Base-by-base conservation (phyloP, 2,888 invertebrate species). In the Heliothis peltigera region DNA sequence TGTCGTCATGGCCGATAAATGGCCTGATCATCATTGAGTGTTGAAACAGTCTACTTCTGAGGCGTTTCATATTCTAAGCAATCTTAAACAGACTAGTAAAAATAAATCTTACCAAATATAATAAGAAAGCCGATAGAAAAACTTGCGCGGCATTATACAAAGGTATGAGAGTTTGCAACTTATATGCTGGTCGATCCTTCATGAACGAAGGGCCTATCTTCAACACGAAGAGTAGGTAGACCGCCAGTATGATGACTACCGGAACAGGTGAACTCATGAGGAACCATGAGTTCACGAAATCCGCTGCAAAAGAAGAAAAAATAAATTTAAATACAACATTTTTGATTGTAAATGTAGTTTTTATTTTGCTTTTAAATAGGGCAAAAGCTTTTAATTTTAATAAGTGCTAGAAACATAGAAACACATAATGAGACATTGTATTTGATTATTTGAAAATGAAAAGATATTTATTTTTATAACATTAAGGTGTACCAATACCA, bases 141-240 rank as follows among this genome's bases (percentile, higher is more conserved):
- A 97, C 96, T 95, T 97, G 97, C 5, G 95, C 69, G 0, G 95
- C 85, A 82, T 97, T 97, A 82, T 97, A 97, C 2, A 95, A 77
- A 60, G 96, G 92, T 82, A 97, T 92, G 8, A 96, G 73, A 46
- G 90, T 92, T 47, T 96, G 93, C 19, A 97, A 83, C 43, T 96
- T 93, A 68, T 95, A 95, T 0, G 97, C 96, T 61, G 92, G 86
- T 21, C 96, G 92, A 58, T 96, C 91, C 59, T 94, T 93, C 97
- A 97, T 97, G 76, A 96, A 90, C 43, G 91, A 90, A 0, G 97
- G 97, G 0, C 98, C 97, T 44, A 96, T 80, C 73, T 95, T 95
- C 52, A 95, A 90, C 1, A 97, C 96, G 79, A 97, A 96, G 42
- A 95, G 89, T 15, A 98, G 91, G 84, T 98, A 98, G 0, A 89